Evolutionary conservation across 2,113 vertebrate genomes (phyloP).

Genomic region (Pedionomus torquatus): DNA sequence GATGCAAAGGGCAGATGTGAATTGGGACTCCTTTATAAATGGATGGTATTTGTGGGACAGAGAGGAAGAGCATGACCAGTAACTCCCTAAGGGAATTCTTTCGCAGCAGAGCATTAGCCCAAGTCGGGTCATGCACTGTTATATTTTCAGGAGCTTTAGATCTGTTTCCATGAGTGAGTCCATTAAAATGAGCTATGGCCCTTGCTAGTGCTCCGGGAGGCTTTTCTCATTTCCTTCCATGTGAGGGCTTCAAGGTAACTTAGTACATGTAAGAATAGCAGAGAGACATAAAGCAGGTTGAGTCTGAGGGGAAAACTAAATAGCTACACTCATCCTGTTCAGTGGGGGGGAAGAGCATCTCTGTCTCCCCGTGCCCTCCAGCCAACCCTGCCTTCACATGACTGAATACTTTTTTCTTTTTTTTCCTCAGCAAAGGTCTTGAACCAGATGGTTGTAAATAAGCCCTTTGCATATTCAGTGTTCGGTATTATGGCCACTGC

Average conservation of each 20-base stretch:
- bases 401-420: not conserved
- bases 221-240: not conserved
- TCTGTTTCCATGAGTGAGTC: not conserved
- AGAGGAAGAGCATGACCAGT: not conserved
- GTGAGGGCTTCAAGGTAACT: not conserved
- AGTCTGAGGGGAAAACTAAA: not conserved
- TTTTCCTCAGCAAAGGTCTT: not conserved
- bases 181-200: not conserved
- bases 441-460: not conserved
- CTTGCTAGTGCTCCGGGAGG: not conserved
- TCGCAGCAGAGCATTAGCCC: not conserved
- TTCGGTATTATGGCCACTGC: not conserved
- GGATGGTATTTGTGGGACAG: not conserved
- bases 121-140: accelerated
- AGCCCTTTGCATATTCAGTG: not conserved
- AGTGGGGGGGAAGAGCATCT: not conserved
- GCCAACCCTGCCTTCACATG: not conserved
- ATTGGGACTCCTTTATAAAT: not conserved
- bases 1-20: not conserved
- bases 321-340: not conserved
- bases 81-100: not conserved
- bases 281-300: not conserved
- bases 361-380: not conserved
- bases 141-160: not conserved
- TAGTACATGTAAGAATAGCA: not conserved